These are phyloP conservation scores for Agrypnus murinus DNA, from an alignment of 2,888 invertebrate genomes.

Conservation along the genomic window DNA sequence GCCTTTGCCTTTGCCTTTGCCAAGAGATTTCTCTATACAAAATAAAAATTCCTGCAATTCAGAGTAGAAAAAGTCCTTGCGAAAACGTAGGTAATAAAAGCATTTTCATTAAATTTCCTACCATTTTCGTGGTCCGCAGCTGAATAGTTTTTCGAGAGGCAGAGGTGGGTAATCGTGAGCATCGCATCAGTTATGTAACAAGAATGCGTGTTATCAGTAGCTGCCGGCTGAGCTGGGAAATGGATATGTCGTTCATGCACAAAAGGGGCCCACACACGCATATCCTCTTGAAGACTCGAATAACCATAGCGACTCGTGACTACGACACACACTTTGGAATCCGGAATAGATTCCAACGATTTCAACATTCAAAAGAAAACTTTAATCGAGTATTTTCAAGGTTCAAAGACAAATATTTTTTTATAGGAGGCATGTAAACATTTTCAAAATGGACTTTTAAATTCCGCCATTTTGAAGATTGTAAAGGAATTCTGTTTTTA, in stretches of 20 bases:
- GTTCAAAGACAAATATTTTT: not conserved
- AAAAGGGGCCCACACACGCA: constrained; percentile 39
- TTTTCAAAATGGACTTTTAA: no score
- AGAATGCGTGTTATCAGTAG: constrained; percentile 48
- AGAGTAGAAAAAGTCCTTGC: constrained; percentile 14
- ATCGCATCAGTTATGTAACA: constrained; percentile 47
- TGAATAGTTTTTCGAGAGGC: constrained; percentile 42
- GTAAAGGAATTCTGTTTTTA: no score
- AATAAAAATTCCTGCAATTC: constrained; percentile 12
- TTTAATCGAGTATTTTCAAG: constrained; percentile 2
- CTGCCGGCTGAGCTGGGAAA: constrained; percentile 39
- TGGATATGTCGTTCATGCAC: constrained; percentile 46
- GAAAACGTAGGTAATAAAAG: constrained; percentile 38
- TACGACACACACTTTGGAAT: constrained; percentile 30
- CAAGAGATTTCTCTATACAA: constrained; percentile 1
- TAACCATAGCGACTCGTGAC: constrained; percentile 25
- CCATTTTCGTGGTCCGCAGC: constrained; percentile 38
- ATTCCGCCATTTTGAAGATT: not conserved
- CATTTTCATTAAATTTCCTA: constrained; percentile 43
- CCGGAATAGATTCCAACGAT: constrained; percentile 11
- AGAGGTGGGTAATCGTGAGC: constrained; percentile 40
- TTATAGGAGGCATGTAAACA: not conserved
- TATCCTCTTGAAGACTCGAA: constrained; percentile 32
- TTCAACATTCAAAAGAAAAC: not conserved
- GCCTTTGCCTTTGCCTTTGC: no score